Base-by-base conservation (phyloP, 2,888 invertebrate genomes). In the Parnassius orleans region DNA sequence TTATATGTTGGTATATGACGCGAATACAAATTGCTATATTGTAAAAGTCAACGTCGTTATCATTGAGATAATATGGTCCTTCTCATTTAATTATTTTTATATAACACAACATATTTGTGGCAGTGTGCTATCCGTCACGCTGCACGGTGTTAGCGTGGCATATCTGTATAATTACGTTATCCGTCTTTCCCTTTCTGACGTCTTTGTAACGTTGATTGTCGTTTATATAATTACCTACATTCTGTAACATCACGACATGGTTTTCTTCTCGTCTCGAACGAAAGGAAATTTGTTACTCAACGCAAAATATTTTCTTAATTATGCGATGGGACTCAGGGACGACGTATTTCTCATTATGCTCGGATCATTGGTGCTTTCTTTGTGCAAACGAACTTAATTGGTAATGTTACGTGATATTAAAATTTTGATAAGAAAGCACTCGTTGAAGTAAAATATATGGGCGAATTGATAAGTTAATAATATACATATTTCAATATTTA, bases 161-260 rank as follows among this genome's bases (percentile, higher is more conserved):
- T 82, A 82, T 85, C 81, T 78, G 76, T 81, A 79, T 87, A 88
- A 90, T 88, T 84, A 79, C 81, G 80, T 86, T 86, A 84, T 75
- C 69, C 76, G 80, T 83, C 84, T 87, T 88, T 87, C 86, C 81
- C 83, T 82, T 78, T 72, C 78, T 77, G 76, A 80, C 83, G 78
- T 82, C 86, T 84, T 77, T 82, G 83, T 81, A 78, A 71, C 81
- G 68, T 83, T 85, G 86, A 87, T 86, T 86, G 86, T 86, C 88
- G 78, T 86, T 89, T 85, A 84, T 84, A 76, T 90, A 89, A 91
- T 90, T 90, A 84, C 83, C 79, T 73, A 80, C 78, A 78, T 78
- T 85, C 81, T 79, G 78, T 76, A 76, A 74, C 76, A 79, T 77
- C 81, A 75, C 77, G 76, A 75, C 78, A 71, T 75, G 73, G 72